Evolutionary conservation across 1,140 invertebrate genomes (phyloP).

Genomic region (Meloidogyne exigua): DNA sequence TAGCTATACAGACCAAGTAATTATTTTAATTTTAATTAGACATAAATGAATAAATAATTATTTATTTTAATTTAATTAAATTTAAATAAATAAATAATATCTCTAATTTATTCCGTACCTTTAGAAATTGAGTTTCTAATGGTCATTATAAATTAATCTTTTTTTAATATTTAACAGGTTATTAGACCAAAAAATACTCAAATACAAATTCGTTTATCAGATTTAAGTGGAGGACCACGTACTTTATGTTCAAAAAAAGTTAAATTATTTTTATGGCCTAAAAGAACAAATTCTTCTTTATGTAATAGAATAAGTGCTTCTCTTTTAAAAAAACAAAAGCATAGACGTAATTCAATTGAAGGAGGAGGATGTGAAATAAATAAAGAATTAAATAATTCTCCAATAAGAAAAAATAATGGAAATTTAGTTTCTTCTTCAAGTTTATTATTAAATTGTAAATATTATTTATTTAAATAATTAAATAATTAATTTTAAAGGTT

Average conservation of each 20-base stretch:
- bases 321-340: slow-evolving; percentile 22
- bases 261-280: slow-evolving; percentile 15
- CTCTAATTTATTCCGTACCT: no score
- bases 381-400: slow-evolving; percentile 11
- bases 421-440: not conserved
- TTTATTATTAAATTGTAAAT: slow-evolving; percentile 17
- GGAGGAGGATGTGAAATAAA: not conserved
- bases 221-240: slow-evolving; percentile 26
- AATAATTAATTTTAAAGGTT: slow-evolving; percentile 12
- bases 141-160: no score
- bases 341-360: not conserved
- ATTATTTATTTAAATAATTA: not conserved
- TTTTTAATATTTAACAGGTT: slow-evolving; percentile 12
- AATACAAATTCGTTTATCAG: slow-evolving; percentile 38
- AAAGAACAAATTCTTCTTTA: slow-evolving; percentile 26
- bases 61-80: no score
- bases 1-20: slow-evolving; percentile 48
- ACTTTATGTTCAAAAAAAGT: slow-evolving; percentile 44
- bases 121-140: no score
- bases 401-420: not conserved
- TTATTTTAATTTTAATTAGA: no score
- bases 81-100: no score
- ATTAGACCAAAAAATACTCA: slow-evolving; percentile 47
- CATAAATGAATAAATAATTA: no score
- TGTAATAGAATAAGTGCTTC: slow-evolving; percentile 46